Percentiles rank a stretch among this genome's conserved stretches.
Conservation (phyloP, 2,797 vertebrate genomes). For the Valencia hispanica region DNA sequence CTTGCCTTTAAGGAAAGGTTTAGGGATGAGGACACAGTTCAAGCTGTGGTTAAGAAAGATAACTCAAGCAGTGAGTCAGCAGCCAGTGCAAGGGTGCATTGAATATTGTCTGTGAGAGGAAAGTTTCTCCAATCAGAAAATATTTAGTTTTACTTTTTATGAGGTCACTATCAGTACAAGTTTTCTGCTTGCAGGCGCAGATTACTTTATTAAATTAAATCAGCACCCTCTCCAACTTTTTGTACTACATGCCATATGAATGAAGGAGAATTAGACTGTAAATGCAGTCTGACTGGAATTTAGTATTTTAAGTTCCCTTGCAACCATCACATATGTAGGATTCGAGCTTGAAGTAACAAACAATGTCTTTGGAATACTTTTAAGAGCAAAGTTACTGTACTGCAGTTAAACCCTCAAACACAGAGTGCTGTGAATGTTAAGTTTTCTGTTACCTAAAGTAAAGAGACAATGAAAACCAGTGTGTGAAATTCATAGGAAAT, state of each 20-base stretch:
- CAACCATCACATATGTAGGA: background rate
- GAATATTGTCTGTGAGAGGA: background rate
- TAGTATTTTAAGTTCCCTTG: background rate
- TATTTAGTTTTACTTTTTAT: background rate
- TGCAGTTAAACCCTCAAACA: background rate
- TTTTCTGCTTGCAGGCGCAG: background rate
- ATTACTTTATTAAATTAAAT: background rate
- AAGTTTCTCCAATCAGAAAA: background rate
- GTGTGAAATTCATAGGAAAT: background rate
- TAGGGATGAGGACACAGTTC: background rate
- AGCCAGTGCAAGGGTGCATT: background rate
- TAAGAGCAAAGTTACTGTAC: background rate
- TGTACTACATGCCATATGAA: background rate
- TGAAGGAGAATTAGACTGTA: background rate
- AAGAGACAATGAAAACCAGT: background rate
- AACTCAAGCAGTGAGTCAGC: background rate
- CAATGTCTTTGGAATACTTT: background rate
- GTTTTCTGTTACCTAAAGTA: background rate
- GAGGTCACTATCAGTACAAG: background rate
- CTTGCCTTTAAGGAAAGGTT: background rate
- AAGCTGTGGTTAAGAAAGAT: background rate
- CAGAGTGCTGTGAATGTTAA: background rate
- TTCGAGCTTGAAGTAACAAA: background rate
- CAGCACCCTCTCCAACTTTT: background rate
- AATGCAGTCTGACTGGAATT: background rate